phyloP scores from a whole-genome alignment of 2,888 invertebrate genomes.

The Philaethria dido region DNA sequence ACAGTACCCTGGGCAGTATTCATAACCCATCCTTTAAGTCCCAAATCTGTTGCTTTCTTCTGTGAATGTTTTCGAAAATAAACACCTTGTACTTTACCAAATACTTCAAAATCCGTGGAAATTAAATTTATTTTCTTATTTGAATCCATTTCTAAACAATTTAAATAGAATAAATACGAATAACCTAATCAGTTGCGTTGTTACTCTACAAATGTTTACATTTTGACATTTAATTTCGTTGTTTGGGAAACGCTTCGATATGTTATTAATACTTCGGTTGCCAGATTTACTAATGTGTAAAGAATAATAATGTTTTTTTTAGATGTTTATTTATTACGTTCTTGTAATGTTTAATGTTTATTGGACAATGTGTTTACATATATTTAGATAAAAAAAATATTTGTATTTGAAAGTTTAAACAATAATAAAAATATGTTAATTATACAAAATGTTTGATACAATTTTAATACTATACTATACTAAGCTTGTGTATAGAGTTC shows the following conservation, averaged over 20 bases:
- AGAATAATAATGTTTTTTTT: background rate
- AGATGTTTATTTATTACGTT: too few species aligned
- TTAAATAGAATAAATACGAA: background rate
- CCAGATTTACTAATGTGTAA: background rate
- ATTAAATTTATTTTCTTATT: conserved; percentile 54
- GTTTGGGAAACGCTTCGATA: conserved; percentile 26
- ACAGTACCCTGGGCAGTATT: conserved; percentile 89
- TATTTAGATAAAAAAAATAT: too few species aligned
- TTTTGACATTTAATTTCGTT: conserved; percentile 38
- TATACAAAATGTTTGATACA: background rate
- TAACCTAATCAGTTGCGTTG: background rate
- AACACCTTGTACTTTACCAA: conserved; percentile 85
- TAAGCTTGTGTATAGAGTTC: background rate
- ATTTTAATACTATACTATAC: background rate
- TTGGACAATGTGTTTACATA: too few species aligned
- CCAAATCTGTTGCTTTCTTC: conserved; percentile 84
- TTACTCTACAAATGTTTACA: conserved; percentile 11
- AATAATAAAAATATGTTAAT: too few species aligned
- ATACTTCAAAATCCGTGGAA: conserved; percentile 83
- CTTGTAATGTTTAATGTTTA: too few species aligned
- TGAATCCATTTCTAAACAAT: conserved; percentile 50
- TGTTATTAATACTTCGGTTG: conserved; percentile 6
- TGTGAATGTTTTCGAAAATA: conserved; percentile 86
- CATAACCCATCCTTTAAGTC: conserved; percentile 89
- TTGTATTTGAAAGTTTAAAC: too few species aligned